Conservation (phyloP, 2,888 invertebrate genomes). For the Elgonia sp. region DNA sequence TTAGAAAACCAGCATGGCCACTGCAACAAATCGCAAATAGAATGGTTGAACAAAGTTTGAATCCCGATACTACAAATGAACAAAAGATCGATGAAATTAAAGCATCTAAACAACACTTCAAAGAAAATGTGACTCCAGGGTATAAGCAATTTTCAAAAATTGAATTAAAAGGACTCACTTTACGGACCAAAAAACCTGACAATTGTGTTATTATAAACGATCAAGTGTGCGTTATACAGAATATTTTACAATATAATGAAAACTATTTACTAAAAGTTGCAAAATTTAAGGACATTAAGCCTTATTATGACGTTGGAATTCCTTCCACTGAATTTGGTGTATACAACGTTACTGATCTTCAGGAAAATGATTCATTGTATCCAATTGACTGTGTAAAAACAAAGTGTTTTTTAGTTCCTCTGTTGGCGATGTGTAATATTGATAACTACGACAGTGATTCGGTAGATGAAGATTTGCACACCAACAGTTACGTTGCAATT, state of each 20-base stretch:
- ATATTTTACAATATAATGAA: constrained; percentile 8
- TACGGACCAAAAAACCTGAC: constrained; percentile 33
- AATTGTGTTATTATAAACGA: constrained; percentile 36
- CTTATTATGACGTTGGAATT: constrained; percentile 32
- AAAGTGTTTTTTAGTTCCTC: constrained; percentile 16
- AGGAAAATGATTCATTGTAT: neutral
- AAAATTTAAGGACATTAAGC: neutral
- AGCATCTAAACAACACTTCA: constrained; percentile 20
- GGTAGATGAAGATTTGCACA: too few relatives aligned
- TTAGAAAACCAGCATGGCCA: constrained; percentile 48
- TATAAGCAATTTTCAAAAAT: constrained; percentile 43
- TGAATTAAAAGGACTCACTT: constrained; percentile 20
- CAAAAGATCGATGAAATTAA: neutral
- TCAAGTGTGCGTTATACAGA: constrained; percentile 6
- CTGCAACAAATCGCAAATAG: constrained; percentile 56
- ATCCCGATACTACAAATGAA: neutral
- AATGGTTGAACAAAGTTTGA: constrained; percentile 29
- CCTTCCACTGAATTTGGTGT: constrained; percentile 29
- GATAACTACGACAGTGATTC: too few relatives aligned
- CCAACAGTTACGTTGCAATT: too few relatives aligned
- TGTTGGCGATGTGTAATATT: too few relatives aligned
- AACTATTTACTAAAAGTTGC: constrained; percentile 17
- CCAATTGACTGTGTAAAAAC: neutral
- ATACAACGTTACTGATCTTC: constrained; percentile 10
- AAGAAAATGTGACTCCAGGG: constrained; percentile 12